Evolutionary conservation across 2,113 vertebrate species (phyloP), one percentile per base, ranked within the genome.

Genomic region (Perca fluviatilis): DNA sequence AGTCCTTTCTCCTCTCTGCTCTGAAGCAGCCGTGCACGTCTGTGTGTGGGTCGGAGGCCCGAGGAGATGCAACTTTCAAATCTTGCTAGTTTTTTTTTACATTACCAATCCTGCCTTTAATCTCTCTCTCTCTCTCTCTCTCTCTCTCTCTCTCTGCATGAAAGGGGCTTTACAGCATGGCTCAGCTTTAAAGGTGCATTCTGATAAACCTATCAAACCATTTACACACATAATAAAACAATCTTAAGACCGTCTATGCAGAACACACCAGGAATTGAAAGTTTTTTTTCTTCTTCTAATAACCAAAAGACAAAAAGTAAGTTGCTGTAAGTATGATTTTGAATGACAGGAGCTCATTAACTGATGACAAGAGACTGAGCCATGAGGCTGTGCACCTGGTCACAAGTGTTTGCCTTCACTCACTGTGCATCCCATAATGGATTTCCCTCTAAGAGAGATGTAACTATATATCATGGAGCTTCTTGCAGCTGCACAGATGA

Each of bases 341-440:
- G 88, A 91, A 61, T 78, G 90, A 85, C 88, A 80, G 87, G 47
- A 82, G 78, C 86, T 91, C 77, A 84, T 90, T 89, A 87, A 51
- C 58, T 15, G 50, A 33, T 70, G 84, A 86, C 86, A 72, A 74
- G 74, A 74, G 79, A 50, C 66, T 10, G 67, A 86, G 70, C 88
- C 80, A 70, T 69, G 53, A 83, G 70, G 60, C 81, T 33, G 66
- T 19, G 71, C 93, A 93, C 91, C 88, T 92, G 91, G 82, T 19
- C 81, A 63, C 75, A 57, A 23, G 43, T 54, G 80, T 61, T 13
- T n/a, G 66, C 51, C 36, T 68, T 54, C 63, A 54, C 70, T 74
- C 82, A 21, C 15, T 53, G 19, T 12, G 40, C 40, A 30, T 67
- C 74, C 33, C 40, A 73, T 66, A 47, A 74, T 76, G 72, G 67